Percentiles rank a stretch among this genome's conserved stretches.
phyloP scores from a whole-genome alignment of 2,113 vertebrate species.

The Campylomormyrus numenius region DNA sequence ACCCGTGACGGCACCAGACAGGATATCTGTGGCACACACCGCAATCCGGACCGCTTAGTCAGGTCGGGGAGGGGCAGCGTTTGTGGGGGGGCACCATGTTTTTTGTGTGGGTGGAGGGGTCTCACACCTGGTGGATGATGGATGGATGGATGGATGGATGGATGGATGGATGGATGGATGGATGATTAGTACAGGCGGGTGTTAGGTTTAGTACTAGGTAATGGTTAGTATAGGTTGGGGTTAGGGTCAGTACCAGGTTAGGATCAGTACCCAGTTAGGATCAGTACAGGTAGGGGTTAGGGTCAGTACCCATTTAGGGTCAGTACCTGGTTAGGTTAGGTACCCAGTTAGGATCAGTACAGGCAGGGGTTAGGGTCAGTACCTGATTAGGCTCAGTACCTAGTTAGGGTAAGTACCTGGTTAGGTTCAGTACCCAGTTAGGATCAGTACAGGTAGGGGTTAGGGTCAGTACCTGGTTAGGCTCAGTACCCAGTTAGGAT shows the following conservation, averaged over 20 bases:
- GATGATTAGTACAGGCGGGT: background rate
- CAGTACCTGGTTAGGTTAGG: too few species aligned
- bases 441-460: too few species aligned
- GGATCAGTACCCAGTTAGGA: background rate
- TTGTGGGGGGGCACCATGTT: background rate
- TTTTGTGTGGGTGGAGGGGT: background rate
- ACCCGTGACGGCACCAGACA: background rate
- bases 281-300: background rate
- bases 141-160: background rate
- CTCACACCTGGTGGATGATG: background rate
- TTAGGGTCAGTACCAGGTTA: background rate
- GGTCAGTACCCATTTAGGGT: background rate
- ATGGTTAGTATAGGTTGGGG: background rate
- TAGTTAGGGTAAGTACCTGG: too few species aligned
- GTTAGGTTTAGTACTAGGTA: background rate
- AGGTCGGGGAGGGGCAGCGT: background rate
- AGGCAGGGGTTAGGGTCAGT: background rate
- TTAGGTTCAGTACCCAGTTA: background rate
- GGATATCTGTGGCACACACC: background rate
- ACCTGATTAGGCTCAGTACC: too few species aligned
- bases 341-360: background rate
- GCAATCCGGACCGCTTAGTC: background rate
- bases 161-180: background rate
- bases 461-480: too few species aligned
- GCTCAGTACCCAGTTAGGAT: background rate